Percentiles rank a stretch among this genome's conserved stretches.
Conservation (phyloP, 2,888 invertebrate species). For the Heteromurus nitidus region DNA sequence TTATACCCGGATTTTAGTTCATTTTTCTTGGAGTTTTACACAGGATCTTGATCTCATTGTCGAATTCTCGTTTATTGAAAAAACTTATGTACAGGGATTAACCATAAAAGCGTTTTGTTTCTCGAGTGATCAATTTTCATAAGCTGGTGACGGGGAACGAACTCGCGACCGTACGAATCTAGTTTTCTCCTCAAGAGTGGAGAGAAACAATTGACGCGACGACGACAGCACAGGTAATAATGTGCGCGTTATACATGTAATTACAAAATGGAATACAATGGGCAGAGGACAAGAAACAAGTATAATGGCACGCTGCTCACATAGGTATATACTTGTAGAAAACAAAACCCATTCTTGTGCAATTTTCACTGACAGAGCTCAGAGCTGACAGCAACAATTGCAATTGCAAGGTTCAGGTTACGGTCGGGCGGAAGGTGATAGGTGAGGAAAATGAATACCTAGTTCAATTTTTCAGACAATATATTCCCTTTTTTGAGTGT, state of each 20-base stretch:
- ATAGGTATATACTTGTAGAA: constrained; percentile 39
- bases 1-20: constrained; percentile 1
- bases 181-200: too few species aligned
- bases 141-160: too few species aligned
- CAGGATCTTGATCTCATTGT: neutral
- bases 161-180: too few species aligned
- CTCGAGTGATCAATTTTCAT: too few species aligned
- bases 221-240: constrained; percentile 1
- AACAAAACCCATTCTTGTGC: constrained; percentile 38
- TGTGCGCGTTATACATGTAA: neutral
- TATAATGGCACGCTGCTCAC: too few species aligned
- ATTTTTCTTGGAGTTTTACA: neutral
- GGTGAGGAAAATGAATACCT: constrained; percentile 42
- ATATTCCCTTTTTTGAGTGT: neutral
- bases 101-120: too few species aligned
- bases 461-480: neutral
- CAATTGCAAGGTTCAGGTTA: constrained; percentile 42
- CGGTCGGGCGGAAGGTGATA: constrained; percentile 56
- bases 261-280: constrained; percentile 11
- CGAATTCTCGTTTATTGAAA: neutral
- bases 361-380: constrained; percentile 41
- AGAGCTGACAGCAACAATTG: constrained; percentile 16
- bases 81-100: neutral
- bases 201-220: too few species aligned
- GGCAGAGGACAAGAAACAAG: constrained; percentile 8